These are phyloP conservation scores for Physocephala rufipes DNA, from an alignment of 2,888 invertebrate genomes.

Conservation along the genomic window DNA sequence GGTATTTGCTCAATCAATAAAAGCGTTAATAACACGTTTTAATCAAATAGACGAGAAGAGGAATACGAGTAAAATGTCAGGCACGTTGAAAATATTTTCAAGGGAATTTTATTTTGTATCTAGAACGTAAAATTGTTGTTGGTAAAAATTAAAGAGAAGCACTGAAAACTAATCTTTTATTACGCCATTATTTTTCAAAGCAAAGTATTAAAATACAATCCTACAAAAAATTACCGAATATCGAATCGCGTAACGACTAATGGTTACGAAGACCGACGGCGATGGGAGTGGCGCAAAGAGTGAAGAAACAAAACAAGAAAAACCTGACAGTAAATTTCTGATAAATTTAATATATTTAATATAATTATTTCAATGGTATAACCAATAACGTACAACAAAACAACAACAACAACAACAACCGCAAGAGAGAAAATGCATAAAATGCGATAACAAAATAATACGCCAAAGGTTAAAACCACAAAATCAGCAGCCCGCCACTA, in stretches of 20 bases:
- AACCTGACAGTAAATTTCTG: slow-evolving; percentile 13
- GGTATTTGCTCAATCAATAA: no score
- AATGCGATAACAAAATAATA: background rate
- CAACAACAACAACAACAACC: background rate
- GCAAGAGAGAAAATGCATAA: background rate
- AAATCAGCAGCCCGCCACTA: background rate
- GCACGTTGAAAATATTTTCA: no score
- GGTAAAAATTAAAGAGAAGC: no score
- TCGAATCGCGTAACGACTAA: no score
- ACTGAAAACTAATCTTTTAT: no score
- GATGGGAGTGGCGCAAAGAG: background rate
- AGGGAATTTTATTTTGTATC: no score
- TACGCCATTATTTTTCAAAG: background rate
- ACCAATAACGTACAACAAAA: background rate
- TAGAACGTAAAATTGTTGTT: no score
- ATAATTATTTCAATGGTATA: slow-evolving; percentile 24
- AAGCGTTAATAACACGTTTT: no score
- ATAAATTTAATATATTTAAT: slow-evolving; percentile 27
- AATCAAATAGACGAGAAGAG: no score
- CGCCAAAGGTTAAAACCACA: slow-evolving; percentile 11
- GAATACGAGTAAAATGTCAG: no score
- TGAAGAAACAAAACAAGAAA: background rate
- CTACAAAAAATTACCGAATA: background rate
- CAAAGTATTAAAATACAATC: background rate
- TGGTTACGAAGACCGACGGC: no score